Conservation (phyloP, 2,797 vertebrate genomes). For the Halcyon smyrnensis region DNA sequence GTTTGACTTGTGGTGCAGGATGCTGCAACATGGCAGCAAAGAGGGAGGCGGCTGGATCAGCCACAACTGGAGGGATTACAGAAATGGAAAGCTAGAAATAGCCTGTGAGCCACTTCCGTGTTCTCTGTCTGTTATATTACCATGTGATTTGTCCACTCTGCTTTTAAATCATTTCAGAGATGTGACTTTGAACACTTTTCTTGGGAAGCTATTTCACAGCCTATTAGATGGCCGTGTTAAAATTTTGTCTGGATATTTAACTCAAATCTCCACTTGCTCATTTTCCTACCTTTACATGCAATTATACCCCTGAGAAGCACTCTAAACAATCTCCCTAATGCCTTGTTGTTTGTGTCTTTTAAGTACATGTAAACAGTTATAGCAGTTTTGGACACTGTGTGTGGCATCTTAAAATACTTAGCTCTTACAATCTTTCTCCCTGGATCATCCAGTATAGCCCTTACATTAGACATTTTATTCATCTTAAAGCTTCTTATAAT, state of each 20-base stretch:
- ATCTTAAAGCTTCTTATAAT: slow-evolving; percentile 7
- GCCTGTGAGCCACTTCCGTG: not conserved
- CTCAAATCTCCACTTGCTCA: slow-evolving; percentile 37
- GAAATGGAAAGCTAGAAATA: not conserved
- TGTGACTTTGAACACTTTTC: slow-evolving; percentile 52
- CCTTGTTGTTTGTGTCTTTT: slow-evolving; percentile 10
- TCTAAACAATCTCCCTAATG: slow-evolving; percentile 12
- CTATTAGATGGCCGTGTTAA: slow-evolving; percentile 68
- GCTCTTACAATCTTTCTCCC: not conserved
- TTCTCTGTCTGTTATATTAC: not conserved
- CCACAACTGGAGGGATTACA: not conserved
- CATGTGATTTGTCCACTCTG: slow-evolving; percentile 2
- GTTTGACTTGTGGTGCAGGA: not conserved
- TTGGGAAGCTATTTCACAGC: slow-evolving; percentile 72
- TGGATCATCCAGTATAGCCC: not conserved
- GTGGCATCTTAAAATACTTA: slow-evolving; percentile 5
- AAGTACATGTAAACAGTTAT: not conserved
- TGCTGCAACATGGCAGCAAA: not conserved
- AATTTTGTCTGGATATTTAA: slow-evolving; percentile 64
- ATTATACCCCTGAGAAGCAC: slow-evolving; percentile 24
- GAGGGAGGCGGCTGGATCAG: accelerated
- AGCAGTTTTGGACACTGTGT: not conserved
- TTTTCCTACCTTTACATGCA: slow-evolving; percentile 58
- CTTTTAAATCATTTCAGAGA: slow-evolving; percentile 67
- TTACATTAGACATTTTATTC: not conserved